These are phyloP conservation scores for Pherbina coryleti DNA, from an alignment of 2,888 invertebrate species.

Conservation along the genomic window DNA sequence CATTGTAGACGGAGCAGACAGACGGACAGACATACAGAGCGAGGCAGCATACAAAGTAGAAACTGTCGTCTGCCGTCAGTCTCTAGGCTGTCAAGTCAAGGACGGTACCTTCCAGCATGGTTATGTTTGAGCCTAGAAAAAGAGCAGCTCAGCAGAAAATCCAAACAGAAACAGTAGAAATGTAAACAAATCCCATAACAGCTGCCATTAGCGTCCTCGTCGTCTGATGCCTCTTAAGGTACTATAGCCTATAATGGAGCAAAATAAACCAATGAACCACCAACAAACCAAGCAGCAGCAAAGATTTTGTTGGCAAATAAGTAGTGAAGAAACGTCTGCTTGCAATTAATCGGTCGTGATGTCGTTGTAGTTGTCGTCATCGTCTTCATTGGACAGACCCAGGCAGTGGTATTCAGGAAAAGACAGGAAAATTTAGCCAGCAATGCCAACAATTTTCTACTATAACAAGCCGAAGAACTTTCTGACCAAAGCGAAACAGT, in stretches of 20 bases:
- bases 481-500: not conserved
- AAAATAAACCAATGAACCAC: not conserved
- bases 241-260: not conserved
- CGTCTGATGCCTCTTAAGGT: not conserved
- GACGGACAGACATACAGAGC: no score
- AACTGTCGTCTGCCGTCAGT: conserved; percentile 12
- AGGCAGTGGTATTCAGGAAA: not conserved
- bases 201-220: not conserved
- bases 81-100: conserved; percentile 39
- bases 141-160: not conserved
- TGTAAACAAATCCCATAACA: not conserved
- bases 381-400: not conserved
- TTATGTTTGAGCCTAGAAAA: no score
- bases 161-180: not conserved
- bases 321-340: conserved; percentile 26
- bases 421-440: conserved; percentile 10
- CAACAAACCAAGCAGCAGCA: conserved; percentile 7
- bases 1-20: not conserved
- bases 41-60: no score
- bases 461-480: not conserved
- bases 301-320: not conserved
- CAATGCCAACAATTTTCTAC: conserved; percentile 33
- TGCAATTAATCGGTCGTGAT: conserved; percentile 39
- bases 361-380: conserved; percentile 2
- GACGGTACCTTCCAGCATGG: conserved; percentile 22